A percentile compares a stretch with the other conserved stretches of the same genome.
These are phyloP conservation scores for Caenorhabditis macrosperma DNA, from an alignment of 2,888 invertebrate species.

Conservation along the genomic window DNA sequence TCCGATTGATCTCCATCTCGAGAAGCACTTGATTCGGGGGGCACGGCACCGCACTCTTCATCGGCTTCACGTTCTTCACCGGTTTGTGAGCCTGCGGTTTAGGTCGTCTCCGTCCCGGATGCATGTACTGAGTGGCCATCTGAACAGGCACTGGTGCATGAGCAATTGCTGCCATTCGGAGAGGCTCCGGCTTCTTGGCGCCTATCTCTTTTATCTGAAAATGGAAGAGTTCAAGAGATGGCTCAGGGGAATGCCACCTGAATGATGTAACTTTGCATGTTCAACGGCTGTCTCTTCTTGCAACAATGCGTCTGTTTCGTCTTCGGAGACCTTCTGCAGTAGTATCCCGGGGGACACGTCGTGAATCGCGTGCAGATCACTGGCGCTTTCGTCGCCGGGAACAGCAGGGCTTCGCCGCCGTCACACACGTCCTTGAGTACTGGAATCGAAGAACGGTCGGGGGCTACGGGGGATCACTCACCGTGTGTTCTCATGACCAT, in stretches of 20 bases:
- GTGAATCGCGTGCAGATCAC: constrained; percentile 64
- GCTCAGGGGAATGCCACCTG: constrained; percentile 30
- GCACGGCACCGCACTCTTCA: constrained; percentile 51
- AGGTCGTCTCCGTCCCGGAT: constrained; percentile 47
- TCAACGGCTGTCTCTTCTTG: constrained; percentile 54
- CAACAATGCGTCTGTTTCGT: constrained; percentile 67
- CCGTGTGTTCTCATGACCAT: constrained; percentile 53
- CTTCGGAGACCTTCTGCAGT: constrained; percentile 59
- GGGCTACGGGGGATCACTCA: background rate
- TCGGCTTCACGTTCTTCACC: constrained; percentile 51
- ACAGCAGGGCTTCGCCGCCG: constrained; percentile 63
- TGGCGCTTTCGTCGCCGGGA: constrained; percentile 64
- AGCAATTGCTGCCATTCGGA: constrained; percentile 22
- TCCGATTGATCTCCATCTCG: constrained; percentile 63
- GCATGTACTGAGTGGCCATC: constrained; percentile 46
- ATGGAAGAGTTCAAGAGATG: background rate
- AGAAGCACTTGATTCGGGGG: constrained; percentile 63
- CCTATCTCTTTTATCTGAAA: constrained; percentile 51
- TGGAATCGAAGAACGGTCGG: constrained; percentile 24
- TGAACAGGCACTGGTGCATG: constrained; percentile 35
- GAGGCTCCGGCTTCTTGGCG: constrained; percentile 37
- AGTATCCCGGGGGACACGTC: constrained; percentile 64
- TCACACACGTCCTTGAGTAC: constrained; percentile 64
- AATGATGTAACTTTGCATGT: constrained; percentile 64
- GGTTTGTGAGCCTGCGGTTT: constrained; percentile 31